These are phyloP conservation scores for Hyla sarda DNA, from an alignment of 2,113 vertebrate genomes.

Conservation along the genomic window DNA sequence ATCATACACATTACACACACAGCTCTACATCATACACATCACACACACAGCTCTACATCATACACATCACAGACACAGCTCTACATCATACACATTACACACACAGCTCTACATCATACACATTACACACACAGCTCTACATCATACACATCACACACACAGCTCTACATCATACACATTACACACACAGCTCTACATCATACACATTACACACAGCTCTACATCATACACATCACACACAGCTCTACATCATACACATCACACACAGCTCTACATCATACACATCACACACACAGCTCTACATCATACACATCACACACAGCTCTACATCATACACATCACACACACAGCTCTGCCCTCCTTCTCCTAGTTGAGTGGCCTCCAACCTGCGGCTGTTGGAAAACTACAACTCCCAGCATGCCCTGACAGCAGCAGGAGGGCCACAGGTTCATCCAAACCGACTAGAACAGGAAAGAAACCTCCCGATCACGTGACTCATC, in stretches of 20 bases:
- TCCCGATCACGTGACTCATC: not conserved
- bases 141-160: not conserved
- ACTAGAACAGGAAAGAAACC: no score
- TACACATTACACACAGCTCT: not conserved
- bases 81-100: not conserved
- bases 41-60: not conserved
- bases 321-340: not conserved
- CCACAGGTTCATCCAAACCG: no score
- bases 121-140: not conserved
- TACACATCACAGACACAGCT: not conserved
- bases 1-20: not conserved
- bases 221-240: not conserved
- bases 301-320: not conserved
- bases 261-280: not conserved
- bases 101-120: not conserved
- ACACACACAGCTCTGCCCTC: not conserved
- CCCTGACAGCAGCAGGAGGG: no score
- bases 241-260: not conserved
- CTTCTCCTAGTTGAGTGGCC: no score
- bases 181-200: not conserved
- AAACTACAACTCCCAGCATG: no score
- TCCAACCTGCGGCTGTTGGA: no score
- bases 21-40: not conserved
- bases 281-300: not conserved
- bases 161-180: not conserved